phyloP scores from a whole-genome alignment of 1,140 invertebrate species.

The Drosophila kurseongensis region DNA sequence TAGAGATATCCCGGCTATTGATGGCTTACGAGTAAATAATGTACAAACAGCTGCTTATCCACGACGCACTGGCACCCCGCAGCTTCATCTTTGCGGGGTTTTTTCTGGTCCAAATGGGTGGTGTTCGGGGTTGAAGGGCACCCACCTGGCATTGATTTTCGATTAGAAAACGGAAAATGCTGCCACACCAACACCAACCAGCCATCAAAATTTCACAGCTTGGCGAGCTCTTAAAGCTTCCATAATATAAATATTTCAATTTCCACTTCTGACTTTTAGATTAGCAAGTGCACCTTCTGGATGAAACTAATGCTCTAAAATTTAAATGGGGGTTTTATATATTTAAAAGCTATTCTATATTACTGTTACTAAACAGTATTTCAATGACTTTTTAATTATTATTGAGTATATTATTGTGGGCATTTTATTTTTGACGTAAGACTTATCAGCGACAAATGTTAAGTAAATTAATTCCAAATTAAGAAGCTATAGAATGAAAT shows the following conservation, averaged over 20 bases:
- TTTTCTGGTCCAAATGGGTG: neutral
- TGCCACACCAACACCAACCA: neutral
- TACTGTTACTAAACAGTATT: no score
- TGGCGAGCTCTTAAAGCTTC: conserved; percentile 51
- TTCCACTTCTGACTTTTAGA: conserved; percentile 14
- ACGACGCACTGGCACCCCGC: conserved; percentile 32
- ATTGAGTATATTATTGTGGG: no score
- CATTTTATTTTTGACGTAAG: no score
- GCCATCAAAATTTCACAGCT: conserved; percentile 58
- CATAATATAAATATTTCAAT: conserved; percentile 54
- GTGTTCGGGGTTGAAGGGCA: conserved; percentile 4
- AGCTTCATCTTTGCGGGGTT: neutral
- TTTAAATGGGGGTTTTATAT: neutral
- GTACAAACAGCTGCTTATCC: conserved; percentile 82
- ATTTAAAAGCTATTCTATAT: no score
- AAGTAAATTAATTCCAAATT: no score
- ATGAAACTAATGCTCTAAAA: neutral
- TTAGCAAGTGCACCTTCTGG: conserved; percentile 1
- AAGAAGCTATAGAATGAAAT: no score
- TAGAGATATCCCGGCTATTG: conserved; percentile 59
- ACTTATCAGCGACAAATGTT: no score
- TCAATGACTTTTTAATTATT: neutral
- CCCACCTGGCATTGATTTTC: conserved; percentile 74
- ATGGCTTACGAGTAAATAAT: conserved; percentile 83
- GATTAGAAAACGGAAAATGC: conserved; percentile 66